phyloP scores from a whole-genome alignment of 2,797 vertebrate genomes.

The Bothrops alternatus region DNA sequence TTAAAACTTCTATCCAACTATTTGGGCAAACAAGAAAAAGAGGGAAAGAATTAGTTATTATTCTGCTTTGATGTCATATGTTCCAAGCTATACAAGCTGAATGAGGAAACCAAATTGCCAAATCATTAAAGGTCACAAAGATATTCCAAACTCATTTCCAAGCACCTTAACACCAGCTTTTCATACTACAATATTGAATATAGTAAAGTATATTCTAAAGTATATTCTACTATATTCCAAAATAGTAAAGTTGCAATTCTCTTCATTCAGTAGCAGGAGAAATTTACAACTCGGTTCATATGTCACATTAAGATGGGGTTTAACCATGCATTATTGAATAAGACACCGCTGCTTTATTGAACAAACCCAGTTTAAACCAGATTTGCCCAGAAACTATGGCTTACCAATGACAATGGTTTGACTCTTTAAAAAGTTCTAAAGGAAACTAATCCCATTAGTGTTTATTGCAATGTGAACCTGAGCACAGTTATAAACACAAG shows the following conservation, averaged over 20 bases:
- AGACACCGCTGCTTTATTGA: neutral
- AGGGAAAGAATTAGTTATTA: neutral
- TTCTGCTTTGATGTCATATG: neutral
- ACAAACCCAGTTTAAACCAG: neutral
- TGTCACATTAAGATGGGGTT: neutral
- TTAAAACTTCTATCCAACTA: constrained; percentile 13
- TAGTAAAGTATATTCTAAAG: too few relatives aligned
- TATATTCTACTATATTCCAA: neutral
- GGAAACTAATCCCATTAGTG: neutral
- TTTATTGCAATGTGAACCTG: neutral
- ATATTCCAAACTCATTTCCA: neutral
- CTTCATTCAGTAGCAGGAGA: neutral
- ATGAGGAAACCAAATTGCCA: neutral
- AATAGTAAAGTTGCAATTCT: neutral
- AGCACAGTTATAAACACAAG: neutral
- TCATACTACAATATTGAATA: neutral
- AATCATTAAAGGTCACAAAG: neutral
- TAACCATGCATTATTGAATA: neutral
- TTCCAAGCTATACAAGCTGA: neutral
- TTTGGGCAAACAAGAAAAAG: neutral
- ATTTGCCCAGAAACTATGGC: neutral
- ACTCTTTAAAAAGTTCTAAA: neutral
- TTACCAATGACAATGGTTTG: neutral
- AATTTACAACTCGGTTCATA: neutral
- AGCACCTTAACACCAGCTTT: neutral